Conservation (phyloP, 2,113 vertebrate species). For the Lagopus muta region DNA sequence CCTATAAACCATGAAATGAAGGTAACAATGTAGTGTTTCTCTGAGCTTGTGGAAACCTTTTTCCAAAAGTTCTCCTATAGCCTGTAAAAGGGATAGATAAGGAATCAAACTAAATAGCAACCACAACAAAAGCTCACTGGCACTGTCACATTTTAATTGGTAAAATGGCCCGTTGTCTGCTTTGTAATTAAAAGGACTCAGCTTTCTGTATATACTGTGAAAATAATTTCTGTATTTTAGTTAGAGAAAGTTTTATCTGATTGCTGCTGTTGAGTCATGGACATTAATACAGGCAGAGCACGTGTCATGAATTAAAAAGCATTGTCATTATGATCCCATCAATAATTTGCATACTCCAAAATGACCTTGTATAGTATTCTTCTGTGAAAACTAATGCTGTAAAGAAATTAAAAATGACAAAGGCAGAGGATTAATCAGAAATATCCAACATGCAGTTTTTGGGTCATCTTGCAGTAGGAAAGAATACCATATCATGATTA, state of each 20-base stretch:
- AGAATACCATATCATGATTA: not conserved
- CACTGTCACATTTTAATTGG: not conserved
- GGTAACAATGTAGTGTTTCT: not conserved
- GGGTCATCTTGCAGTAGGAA: not conserved
- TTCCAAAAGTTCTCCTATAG: not conserved
- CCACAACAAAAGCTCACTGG: not conserved
- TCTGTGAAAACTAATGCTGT: not conserved
- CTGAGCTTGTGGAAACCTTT: not conserved
- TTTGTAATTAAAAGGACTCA: not conserved
- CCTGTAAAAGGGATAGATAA: not conserved
- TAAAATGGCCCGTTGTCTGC: not conserved
- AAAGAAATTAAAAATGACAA: not conserved
- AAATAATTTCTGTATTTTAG: not conserved
- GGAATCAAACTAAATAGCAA: not conserved
- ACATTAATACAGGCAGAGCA: not conserved
- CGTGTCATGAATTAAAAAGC: not conserved
- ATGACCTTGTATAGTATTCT: not conserved
- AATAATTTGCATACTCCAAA: not conserved
- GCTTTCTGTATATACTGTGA: not conserved
- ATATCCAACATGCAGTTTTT: not conserved
- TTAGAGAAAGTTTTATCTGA: not conserved
- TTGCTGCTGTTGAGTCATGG: not conserved
- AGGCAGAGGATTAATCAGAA: not conserved
- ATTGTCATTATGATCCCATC: accelerated
- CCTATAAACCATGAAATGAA: not conserved